phyloP scores from a whole-genome alignment of 2,888 invertebrate species.

The Polymixis lichenea region DNA sequence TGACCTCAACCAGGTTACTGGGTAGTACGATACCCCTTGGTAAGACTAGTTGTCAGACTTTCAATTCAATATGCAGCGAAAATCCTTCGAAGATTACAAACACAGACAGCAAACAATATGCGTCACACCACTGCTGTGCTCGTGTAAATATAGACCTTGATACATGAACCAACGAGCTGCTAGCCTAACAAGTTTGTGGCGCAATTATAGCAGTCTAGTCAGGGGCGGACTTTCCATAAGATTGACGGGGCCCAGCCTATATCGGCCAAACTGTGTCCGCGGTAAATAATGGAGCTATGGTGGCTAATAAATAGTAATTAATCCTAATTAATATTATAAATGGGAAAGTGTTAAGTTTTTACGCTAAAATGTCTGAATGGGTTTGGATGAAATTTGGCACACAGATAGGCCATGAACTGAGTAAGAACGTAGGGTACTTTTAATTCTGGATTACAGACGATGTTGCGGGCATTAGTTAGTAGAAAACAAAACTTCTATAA shows the following conservation, averaged over 20 bases:
- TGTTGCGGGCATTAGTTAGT: too few species aligned
- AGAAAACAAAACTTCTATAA: neutral
- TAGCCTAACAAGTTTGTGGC: slow-evolving; percentile 30
- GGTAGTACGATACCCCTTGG: neutral
- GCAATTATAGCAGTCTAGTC: slow-evolving; percentile 1
- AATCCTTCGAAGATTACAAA: neutral
- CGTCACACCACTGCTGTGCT: neutral
- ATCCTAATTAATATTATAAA: too few species aligned
- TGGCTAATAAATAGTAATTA: neutral
- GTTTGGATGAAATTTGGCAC: too few species aligned
- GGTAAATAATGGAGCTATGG: neutral
- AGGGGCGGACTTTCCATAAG: neutral
- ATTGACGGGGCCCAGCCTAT: neutral
- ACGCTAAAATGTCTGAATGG: too few species aligned
- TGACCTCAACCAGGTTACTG: too few species aligned
- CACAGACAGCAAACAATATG: neutral
- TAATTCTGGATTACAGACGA: too few species aligned
- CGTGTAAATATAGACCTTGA: neutral
- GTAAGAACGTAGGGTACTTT: too few species aligned
- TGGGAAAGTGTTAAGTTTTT: too few species aligned
- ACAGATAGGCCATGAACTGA: too few species aligned
- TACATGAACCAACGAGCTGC: neutral
- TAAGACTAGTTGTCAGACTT: neutral
- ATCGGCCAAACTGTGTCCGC: neutral
- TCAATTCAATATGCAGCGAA: neutral